Evolutionary conservation across 2,888 invertebrate genomes (phyloP).

Genomic region (Maniola hyperantus): DNA sequence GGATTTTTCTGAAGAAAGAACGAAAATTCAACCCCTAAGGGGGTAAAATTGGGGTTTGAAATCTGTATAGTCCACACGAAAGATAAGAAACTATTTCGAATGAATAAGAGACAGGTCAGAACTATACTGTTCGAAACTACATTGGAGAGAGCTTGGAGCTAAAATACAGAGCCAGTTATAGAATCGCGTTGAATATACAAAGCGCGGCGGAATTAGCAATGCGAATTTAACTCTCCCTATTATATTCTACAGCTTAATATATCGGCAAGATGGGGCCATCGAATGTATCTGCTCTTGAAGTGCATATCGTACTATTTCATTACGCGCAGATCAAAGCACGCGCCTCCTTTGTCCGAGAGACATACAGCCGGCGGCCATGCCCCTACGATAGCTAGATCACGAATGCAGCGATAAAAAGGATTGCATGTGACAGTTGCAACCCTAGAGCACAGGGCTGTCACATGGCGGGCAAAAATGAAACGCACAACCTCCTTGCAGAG

Average conservation of each 20-base stretch:
- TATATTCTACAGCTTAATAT: conserved; percentile 5
- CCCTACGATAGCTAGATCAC: conserved; percentile 40
- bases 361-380: conserved; percentile 42
- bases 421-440: conserved; percentile 44
- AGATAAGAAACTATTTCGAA: too few species aligned
- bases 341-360: conserved; percentile 36
- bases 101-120: too few species aligned
- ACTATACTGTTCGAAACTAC: not conserved
- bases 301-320: conserved; percentile 44
- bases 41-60: too few species aligned
- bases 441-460: conserved; percentile 40
- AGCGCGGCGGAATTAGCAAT: not conserved
- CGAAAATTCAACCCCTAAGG: too few species aligned
- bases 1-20: too few species aligned
- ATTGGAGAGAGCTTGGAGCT: too few species aligned
- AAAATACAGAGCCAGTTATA: not conserved
- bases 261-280: conserved; percentile 6
- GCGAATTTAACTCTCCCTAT: not conserved
- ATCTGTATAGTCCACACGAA: too few species aligned
- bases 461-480: not conserved
- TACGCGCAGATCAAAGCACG: conserved; percentile 49
- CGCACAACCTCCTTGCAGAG: not conserved
- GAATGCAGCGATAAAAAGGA: conserved; percentile 45
- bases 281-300: conserved; percentile 35
- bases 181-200: not conserved